Conservation (phyloP, 2,797 vertebrate species). For the Oreochromis grahami region DNA sequence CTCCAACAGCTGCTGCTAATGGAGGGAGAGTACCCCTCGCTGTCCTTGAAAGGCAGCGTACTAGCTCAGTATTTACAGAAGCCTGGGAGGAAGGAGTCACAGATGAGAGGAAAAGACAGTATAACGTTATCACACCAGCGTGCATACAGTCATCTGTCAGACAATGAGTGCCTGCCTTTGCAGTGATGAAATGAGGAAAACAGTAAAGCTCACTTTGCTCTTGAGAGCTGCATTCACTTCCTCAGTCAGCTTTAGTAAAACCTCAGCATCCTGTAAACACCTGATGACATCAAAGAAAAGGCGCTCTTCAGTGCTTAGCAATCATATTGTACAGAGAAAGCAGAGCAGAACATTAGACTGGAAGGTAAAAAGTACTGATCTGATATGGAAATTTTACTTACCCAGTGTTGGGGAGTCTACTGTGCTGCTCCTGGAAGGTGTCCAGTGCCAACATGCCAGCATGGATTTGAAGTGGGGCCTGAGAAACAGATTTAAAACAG, state of each 20-base stretch:
- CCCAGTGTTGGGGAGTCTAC: conserved; percentile 85
- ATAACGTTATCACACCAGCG: neutral
- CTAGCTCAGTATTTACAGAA: conserved; percentile 79
- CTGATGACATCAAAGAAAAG: conserved; percentile 64
- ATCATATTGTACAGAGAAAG: neutral
- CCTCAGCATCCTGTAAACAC: conserved; percentile 89
- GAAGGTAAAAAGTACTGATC: neutral
- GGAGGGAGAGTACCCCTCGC: conserved; percentile 86
- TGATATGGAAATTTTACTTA: conserved; percentile 59
- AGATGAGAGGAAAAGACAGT: neutral
- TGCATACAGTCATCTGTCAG: neutral
- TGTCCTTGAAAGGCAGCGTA: conserved; percentile 86
- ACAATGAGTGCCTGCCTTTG: neutral
- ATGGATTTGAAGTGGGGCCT: conserved; percentile 91
- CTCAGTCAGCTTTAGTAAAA: conserved; percentile 84
- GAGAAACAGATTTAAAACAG: conserved; percentile 27
- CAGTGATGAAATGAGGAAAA: neutral
- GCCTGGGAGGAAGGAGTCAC: conserved; percentile 40
- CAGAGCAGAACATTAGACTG: neutral
- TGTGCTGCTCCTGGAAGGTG: conserved; percentile 85
- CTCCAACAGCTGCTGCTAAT: conserved; percentile 88
- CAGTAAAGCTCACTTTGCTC: conserved; percentile 79
- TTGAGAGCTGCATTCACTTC: conserved; percentile 82
- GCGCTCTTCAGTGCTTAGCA: neutral
- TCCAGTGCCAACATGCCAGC: conserved; percentile 90